Conservation (phyloP, 2,113 vertebrate species). For the Scortum barcoo region DNA sequence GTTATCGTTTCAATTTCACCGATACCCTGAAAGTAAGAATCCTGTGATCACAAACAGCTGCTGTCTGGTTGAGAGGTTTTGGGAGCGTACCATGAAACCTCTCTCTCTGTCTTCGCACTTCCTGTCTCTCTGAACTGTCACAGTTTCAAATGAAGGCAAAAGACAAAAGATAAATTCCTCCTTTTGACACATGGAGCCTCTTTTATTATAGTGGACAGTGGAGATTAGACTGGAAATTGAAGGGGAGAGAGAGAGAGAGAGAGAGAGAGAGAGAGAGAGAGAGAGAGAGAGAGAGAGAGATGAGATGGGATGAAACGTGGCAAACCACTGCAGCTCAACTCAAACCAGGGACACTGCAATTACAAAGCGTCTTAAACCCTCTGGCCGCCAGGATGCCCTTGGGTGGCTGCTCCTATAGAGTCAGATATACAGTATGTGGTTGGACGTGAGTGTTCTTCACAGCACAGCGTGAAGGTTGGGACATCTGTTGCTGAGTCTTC, state of each 20-base stretch:
- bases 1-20: neutral
- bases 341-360: conserved; percentile 5
- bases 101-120: neutral
- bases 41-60: too few relatives aligned
- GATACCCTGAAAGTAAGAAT: neutral
- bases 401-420: conserved; percentile 1
- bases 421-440: conserved; percentile 20
- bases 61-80: too few relatives aligned
- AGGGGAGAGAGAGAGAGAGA: neutral
- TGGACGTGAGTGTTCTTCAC: conserved; percentile 47
- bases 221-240: neutral
- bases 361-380: neutral
- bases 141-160: neutral
- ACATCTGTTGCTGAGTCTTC: conserved; percentile 69
- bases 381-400: neutral
- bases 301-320: neutral
- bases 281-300: too few relatives aligned
- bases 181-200: too few relatives aligned
- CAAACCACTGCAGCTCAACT: conserved; percentile 20
- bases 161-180: neutral
- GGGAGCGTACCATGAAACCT: too few relatives aligned
- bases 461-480: conserved; percentile 55
- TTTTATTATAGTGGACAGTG: neutral
- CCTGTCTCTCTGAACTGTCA: neutral
- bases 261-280: too few relatives aligned